Base-by-base conservation (phyloP, 2,888 invertebrate species). In the Diadegma fenestrale region DNA sequence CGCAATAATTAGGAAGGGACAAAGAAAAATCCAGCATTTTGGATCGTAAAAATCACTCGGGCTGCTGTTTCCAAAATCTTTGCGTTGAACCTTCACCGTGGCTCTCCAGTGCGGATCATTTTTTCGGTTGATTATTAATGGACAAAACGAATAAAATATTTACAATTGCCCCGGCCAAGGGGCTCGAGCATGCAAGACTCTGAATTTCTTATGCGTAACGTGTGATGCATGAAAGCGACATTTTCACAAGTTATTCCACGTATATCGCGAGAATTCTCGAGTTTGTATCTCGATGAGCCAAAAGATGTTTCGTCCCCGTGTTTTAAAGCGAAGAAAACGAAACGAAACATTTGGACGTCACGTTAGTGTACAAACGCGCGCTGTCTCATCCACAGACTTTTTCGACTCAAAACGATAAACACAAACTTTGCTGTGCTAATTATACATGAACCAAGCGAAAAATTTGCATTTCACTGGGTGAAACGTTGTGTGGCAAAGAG, bases 371-470 rank as follows among this genome's bases (percentile, higher is more conserved):
- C 71, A 43, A 73, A 33, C 14, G 26, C 12, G 2, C 41, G 19
- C 45, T n/a, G n/a, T 64, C 37, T 37, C 19, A 37, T 69, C 58
- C 17, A n/a, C 78, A 45, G 58, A 58, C 54, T 58, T 58, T 77
- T 71, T 33, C 63, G 30, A 51, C 48, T 68, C 45, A 45, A 79
- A 73, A 73, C 83, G 73, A 83, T 83, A 83, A 73, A 83, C 48
- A 79, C 68, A 79, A 79, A 77, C 41, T 79, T 78, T 48, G 37
- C 30, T 19, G 54, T 41, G 68, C 69, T 79, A 79, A 73, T 79
- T 79, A 79, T 75, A 66, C 73, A 68, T 75, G 66, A 69, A 69
- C 73, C 22, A 17, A 51, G 73, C 73, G 48, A 17, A 37, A 61
- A 58, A 79, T 79, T 83, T 79, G 79, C 68, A 79, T 83, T 79